Evolutionary conservation across 2,113 vertebrate species (phyloP).

Genomic region (Sardina pilchardus): DNA sequence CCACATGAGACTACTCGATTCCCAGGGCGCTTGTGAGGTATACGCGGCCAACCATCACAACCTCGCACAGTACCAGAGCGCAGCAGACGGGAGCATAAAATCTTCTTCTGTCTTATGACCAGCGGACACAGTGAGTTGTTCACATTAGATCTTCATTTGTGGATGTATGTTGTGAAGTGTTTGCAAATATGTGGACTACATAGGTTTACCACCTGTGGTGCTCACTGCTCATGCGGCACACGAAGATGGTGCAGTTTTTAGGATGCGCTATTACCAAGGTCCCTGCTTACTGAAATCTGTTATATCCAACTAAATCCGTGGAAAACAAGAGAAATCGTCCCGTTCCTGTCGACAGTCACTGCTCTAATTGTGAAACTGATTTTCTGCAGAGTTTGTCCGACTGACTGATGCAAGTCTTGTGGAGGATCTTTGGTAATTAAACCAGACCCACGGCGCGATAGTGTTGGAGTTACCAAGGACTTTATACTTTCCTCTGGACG

Average conservation of each 20-base stretch:
- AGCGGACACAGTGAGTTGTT: background rate
- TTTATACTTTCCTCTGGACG: background rate
- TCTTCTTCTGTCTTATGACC: background rate
- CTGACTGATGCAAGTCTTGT: too few relatives aligned
- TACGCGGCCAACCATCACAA: background rate
- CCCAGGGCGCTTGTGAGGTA: background rate
- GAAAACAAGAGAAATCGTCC: background rate
- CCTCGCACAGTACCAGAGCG: background rate
- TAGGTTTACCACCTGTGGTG: too few relatives aligned
- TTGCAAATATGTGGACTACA: background rate
- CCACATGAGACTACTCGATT: background rate
- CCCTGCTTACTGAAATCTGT: background rate
- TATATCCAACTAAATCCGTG: background rate
- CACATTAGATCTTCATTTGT: background rate
- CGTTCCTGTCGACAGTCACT: too few relatives aligned
- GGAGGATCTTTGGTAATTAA: too few relatives aligned
- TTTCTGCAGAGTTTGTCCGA: too few relatives aligned
- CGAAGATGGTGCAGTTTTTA: background rate
- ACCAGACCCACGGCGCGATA: too few relatives aligned
- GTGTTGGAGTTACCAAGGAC: background rate
- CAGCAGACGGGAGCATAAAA: background rate
- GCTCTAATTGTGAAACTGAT: too few relatives aligned
- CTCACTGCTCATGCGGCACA: background rate
- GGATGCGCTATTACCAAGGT: background rate
- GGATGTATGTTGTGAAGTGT: background rate